phyloP scores from a whole-genome alignment of 2,113 vertebrate genomes.

The Petrocephalus zakoni region DNA sequence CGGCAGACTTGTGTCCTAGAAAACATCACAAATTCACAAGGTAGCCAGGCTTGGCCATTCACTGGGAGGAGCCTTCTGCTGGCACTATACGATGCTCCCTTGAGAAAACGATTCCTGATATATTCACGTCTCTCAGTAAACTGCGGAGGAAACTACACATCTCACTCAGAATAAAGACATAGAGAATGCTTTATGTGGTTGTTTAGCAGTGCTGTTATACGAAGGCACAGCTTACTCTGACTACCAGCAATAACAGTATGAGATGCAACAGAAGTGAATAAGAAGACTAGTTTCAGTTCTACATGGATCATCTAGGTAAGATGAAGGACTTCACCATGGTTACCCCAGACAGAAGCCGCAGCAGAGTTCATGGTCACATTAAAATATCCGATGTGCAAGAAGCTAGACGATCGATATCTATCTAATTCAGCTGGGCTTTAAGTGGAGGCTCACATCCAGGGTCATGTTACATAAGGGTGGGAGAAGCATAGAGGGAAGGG shows the following conservation, averaged over 20 bases:
- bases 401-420: not conserved
- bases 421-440: not conserved
- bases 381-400: not conserved
- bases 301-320: not conserved
- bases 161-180: not conserved
- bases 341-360: not conserved
- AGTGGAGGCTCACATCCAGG: not conserved
- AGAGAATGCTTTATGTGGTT: not conserved
- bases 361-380: not conserved
- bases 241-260: not conserved
- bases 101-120: not conserved
- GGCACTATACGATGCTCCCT: too few relatives aligned
- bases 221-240: not conserved
- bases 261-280: not conserved
- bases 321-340: not conserved
- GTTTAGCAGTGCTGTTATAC: not conserved
- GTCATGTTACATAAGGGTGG: not conserved
- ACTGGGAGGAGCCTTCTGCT: too few relatives aligned
- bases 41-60: not conserved
- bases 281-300: not conserved
- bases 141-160: not conserved
- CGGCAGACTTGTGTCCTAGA: not conserved
- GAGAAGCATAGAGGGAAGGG: too few relatives aligned
- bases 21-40: not conserved
- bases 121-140: not conserved